These are phyloP conservation scores for Coronaproctus castanopsis DNA, from an alignment of 2,888 invertebrate species.

Conservation along the genomic window DNA sequence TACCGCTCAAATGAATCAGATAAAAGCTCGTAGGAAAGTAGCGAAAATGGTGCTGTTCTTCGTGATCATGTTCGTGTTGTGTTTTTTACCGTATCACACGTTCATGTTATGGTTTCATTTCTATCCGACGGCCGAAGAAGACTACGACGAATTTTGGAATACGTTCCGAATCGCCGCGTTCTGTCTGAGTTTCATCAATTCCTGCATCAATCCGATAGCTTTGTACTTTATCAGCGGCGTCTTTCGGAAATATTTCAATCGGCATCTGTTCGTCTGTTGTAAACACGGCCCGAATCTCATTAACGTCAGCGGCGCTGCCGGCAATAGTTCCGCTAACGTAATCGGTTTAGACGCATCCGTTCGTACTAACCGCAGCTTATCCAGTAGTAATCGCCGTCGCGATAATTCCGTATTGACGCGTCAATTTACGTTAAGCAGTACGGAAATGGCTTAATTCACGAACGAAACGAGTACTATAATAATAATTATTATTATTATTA, in stretches of 20 bases:
- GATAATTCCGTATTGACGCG: slow-evolving; percentile 21
- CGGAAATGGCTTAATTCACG: slow-evolving; percentile 11
- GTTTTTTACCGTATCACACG: slow-evolving; percentile 65
- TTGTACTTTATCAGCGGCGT: slow-evolving; percentile 73
- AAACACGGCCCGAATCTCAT: too few species aligned
- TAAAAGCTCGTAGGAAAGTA: slow-evolving; percentile 29
- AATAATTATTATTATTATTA: too few species aligned
- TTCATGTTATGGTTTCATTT: slow-evolving; percentile 71
- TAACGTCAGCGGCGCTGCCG: slow-evolving; percentile 16
- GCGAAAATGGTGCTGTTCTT: slow-evolving; percentile 80
- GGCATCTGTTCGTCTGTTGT: slow-evolving; percentile 62
- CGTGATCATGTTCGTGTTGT: slow-evolving; percentile 70
- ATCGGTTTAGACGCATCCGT: neutral
- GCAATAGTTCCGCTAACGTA: slow-evolving; percentile 10
- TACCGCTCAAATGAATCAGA: slow-evolving; percentile 28
- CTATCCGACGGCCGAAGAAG: slow-evolving; percentile 39
- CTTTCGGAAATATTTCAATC: slow-evolving; percentile 52
- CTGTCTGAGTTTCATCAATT: slow-evolving; percentile 70
- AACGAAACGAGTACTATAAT: too few species aligned
- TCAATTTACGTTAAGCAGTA: slow-evolving; percentile 18
- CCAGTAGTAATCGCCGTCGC: slow-evolving; percentile 10
- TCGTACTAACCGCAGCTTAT: slow-evolving; percentile 13
- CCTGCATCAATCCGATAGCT: slow-evolving; percentile 80
- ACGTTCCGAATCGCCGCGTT: slow-evolving; percentile 59
- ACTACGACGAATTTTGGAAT: slow-evolving; percentile 57